Evolutionary conservation across 2,888 invertebrate species (phyloP).

Genomic region (Panopea generosa): DNA sequence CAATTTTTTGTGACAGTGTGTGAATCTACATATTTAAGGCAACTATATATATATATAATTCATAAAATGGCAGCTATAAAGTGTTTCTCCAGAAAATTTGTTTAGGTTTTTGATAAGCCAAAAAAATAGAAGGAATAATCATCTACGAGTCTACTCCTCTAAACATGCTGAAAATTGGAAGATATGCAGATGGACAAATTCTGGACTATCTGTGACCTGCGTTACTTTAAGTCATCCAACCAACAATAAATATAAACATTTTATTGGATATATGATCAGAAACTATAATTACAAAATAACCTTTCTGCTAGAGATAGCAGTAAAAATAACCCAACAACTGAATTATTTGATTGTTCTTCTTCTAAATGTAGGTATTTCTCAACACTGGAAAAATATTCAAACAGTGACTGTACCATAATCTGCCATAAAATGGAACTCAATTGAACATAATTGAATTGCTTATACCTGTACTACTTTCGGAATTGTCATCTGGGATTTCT

Average conservation of each 20-base stretch:
- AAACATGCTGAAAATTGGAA: no score
- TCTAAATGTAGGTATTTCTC: conserved; percentile 1
- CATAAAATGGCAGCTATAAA: conserved; percentile 2
- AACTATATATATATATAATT: conserved; percentile 1
- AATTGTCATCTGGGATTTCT: not conserved
- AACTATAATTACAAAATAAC: no score
- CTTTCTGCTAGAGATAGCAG: no score
- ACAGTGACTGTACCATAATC: conserved; percentile 1
- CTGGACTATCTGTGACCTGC: no score
- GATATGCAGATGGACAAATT: no score
- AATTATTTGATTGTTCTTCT: not conserved
- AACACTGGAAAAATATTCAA: conserved; percentile 1
- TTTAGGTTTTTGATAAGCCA: conserved; percentile 2
- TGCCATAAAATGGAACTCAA: conserved; percentile 1
- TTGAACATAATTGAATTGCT: conserved; percentile 1
- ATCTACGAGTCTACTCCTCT: conserved; percentile 3
- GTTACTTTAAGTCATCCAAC: no score
- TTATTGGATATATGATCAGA: no score
- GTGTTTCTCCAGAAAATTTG: not conserved
- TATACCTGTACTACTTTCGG: not conserved
- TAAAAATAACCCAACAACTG: not conserved
- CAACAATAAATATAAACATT: no score
- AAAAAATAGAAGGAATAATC: conserved; percentile 3
- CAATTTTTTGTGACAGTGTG: not conserved
- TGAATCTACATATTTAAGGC: conserved; percentile 1